These are phyloP conservation scores for Epizoanthus ramosus DNA, from an alignment of 92 coral and sea anemone species.

Conservation along the genomic window DNA sequence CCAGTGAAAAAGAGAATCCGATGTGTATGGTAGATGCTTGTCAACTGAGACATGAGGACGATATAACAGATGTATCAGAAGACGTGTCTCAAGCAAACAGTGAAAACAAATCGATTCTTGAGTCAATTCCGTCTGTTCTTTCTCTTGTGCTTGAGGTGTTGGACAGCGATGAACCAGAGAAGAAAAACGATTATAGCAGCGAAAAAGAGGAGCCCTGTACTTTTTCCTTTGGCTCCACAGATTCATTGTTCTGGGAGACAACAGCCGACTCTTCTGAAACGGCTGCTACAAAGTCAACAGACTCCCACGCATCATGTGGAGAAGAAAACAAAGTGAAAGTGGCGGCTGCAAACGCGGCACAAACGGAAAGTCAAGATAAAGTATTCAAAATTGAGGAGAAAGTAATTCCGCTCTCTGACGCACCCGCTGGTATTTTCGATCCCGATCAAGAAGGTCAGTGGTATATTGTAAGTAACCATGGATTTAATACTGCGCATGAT, in stretches of 20 bases:
- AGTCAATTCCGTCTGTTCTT: slow-evolving; percentile 29
- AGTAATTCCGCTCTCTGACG: slow-evolving; percentile 19
- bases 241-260: slow-evolving; percentile 39
- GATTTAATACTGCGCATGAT: background rate
- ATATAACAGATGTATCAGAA: slow-evolving; percentile 35
- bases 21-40: no score
- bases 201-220: slow-evolving; percentile 14
- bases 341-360: background rate
- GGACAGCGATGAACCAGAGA: background rate
- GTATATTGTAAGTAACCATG: slow-evolving; percentile 25
- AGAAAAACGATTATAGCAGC: background rate
- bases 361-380: background rate
- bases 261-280: slow-evolving; percentile 7
- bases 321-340: background rate
- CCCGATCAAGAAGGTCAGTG: slow-evolving; percentile 5
- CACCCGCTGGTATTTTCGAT: slow-evolving; percentile 30
- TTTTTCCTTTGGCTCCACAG: slow-evolving; percentile 35
- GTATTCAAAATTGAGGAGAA: background rate
- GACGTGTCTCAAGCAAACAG: slow-evolving; percentile 5
- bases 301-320: slow-evolving; percentile 1
- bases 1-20: background rate
- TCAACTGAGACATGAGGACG: slow-evolving; percentile 33
- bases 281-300: slow-evolving; percentile 13
- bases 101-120: background rate
- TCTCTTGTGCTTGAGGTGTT: slow-evolving; percentile 10